phyloP scores from a whole-genome alignment of 2,797 vertebrate species.

The Phoebastria nigripes region DNA sequence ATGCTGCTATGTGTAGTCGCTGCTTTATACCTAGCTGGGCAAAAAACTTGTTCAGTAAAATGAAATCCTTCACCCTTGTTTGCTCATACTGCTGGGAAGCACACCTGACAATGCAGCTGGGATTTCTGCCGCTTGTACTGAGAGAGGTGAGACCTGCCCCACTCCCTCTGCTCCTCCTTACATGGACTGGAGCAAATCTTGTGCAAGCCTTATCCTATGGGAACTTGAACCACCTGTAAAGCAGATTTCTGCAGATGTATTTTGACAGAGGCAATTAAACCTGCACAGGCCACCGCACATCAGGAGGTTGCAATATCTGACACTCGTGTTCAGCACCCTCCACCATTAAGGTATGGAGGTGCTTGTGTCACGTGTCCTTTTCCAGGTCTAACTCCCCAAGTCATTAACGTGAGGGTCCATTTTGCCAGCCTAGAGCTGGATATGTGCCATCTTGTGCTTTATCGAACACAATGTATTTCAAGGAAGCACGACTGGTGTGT shows the following conservation, averaged over 20 bases:
- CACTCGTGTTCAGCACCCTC: not conserved
- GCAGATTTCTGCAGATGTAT: not conserved
- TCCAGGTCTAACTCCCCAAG: not conserved
- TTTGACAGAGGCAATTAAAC: not conserved
- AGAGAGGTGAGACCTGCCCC: not conserved
- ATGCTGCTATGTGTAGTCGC: not conserved
- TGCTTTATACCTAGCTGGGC: not conserved
- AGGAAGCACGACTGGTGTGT: not conserved
- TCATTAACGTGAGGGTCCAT: not conserved
- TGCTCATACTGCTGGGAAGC: not conserved
- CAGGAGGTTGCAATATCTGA: not conserved
- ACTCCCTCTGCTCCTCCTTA: not conserved
- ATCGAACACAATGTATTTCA: not conserved
- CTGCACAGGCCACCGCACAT: not conserved
- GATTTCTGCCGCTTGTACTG: not conserved
- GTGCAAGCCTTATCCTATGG: not conserved
- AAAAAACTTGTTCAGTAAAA: not conserved
- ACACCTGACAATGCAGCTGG: not conserved
- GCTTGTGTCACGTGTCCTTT: not conserved
- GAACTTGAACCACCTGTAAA: not conserved
- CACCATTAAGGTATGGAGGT: not conserved
- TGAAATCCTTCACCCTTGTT: not conserved
- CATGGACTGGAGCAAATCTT: not conserved
- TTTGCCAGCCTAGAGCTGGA: not conserved
- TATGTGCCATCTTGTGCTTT: not conserved